Conservation (phyloP, 1,140 invertebrate genomes). For the Heliconius melpomene region DNA sequence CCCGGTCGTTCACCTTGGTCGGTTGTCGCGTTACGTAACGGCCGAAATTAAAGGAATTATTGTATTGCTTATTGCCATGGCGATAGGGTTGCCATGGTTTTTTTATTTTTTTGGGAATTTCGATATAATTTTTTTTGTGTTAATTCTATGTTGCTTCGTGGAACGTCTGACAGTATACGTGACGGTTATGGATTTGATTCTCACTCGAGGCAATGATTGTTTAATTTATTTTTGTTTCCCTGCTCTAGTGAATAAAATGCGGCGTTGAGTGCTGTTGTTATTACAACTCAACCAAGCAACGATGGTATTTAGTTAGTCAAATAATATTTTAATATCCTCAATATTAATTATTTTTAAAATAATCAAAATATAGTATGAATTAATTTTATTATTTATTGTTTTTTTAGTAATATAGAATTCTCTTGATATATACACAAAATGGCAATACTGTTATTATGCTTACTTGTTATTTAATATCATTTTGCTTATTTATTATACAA, state of each 20-base stretch:
- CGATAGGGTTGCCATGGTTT: constrained; percentile 14
- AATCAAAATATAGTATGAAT: not conserved
- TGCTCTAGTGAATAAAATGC: no score
- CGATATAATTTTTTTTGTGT: not conserved
- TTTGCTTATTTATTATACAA: not conserved
- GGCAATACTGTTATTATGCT: not conserved
- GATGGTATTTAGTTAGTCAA: no score
- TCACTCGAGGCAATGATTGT: no score
- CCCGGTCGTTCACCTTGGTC: constrained; percentile 43
- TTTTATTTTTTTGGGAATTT: not conserved
- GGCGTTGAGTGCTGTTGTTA: no score
- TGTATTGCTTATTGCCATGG: constrained; percentile 15
- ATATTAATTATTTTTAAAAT: no score
- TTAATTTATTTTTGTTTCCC: no score
- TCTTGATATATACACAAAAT: not conserved
- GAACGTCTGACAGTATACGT: no score
- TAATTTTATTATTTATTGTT: not conserved
- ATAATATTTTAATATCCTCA: no score
- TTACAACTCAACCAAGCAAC: no score
- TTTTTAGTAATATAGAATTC: not conserved
- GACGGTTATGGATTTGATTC: no score
- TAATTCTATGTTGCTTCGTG: not conserved
- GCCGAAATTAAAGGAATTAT: constrained; percentile 51
- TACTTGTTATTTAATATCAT: not conserved
- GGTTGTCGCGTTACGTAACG: constrained; percentile 44